Percentiles rank a stretch among this genome's conserved stretches.
phyloP scores from a whole-genome alignment of 1,140 invertebrate species.

The Drosophila quadrilineata region DNA sequence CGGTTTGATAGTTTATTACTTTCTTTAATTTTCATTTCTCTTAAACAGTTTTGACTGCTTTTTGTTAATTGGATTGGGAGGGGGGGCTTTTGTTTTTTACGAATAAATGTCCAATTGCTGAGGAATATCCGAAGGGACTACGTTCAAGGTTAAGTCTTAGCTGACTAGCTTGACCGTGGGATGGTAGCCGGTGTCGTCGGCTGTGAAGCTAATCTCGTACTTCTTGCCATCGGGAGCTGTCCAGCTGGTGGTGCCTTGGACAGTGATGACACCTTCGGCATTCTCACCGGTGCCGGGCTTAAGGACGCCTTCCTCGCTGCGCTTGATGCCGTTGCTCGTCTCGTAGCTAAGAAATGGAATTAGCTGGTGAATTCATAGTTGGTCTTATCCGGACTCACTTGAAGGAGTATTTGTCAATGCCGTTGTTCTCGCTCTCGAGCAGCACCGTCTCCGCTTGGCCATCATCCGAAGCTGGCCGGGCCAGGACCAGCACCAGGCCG shows the following conservation, averaged over 20 bases:
- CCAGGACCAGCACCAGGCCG: conserved; percentile 21
- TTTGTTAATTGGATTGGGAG: not conserved
- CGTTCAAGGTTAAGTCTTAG: no score
- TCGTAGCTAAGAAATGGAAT: conserved; percentile 83
- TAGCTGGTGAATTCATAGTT: not conserved
- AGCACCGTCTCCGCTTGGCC: conserved; percentile 72
- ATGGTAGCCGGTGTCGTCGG: conserved; percentile 89
- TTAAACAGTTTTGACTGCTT: not conserved
- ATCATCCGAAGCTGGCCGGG: conserved; percentile 46
- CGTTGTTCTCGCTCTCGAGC: conserved; percentile 82
- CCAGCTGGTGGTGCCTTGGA: conserved; percentile 86
- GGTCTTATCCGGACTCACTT: conserved; percentile 81
- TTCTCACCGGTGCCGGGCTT: conserved; percentile 82
- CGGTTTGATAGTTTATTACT: conserved; percentile 13
- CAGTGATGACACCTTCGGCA: conserved; percentile 82
- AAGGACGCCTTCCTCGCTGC: conserved; percentile 84
- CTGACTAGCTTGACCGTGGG: conserved; percentile 83
- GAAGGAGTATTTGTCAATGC: conserved; percentile 78
- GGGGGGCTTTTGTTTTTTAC: not conserved
- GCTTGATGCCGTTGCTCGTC: conserved; percentile 87
- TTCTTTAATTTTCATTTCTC: conserved; percentile 12
- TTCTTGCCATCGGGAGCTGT: conserved; percentile 85
- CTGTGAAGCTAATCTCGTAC: conserved; percentile 85
- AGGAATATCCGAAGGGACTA: no score
- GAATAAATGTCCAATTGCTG: no score